phyloP scores from a whole-genome alignment of 2,113 vertebrate species.

The Desmodus rotundus region DNA sequence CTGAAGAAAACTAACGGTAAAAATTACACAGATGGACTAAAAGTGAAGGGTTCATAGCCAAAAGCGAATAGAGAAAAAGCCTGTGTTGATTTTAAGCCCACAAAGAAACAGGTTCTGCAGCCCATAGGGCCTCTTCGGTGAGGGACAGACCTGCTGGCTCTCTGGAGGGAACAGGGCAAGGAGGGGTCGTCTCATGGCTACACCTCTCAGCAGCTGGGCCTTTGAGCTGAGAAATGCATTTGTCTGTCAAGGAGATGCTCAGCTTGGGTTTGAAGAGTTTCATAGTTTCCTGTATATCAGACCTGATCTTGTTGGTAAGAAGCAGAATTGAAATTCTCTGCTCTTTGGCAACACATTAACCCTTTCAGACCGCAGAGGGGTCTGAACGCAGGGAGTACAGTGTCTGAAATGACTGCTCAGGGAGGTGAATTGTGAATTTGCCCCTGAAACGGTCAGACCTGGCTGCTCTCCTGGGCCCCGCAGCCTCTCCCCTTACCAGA shows the following conservation, averaged over 20 bases:
- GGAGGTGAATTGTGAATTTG: fast-evolving
- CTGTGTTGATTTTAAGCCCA: constrained; percentile 21
- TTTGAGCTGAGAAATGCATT: constrained; percentile 10
- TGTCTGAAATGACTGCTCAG: background rate
- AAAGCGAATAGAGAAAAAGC: constrained; percentile 36
- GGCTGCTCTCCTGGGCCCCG: too few relatives aligned
- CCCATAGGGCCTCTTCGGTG: background rate
- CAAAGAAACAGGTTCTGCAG: background rate
- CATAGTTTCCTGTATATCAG: constrained; percentile 10
- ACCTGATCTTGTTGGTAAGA: background rate
- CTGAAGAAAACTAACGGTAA: background rate
- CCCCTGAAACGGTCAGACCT: background rate
- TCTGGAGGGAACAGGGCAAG: background rate
- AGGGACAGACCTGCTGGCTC: background rate
- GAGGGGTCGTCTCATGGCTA: background rate
- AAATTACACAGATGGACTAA: constrained; percentile 5
- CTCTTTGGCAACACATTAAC: background rate
- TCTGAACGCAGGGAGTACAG: background rate
- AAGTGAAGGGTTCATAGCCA: constrained; percentile 34
- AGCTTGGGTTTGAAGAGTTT: constrained; percentile 16
- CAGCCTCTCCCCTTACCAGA: fast-evolving
- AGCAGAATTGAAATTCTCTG: background rate
- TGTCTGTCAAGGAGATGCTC: constrained; percentile 47
- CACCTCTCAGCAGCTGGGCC: constrained; percentile 40
- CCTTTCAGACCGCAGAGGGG: background rate